phyloP scores from a whole-genome alignment of 2,113 vertebrate species.

The Sinocyclocheilus grahami region DNA sequence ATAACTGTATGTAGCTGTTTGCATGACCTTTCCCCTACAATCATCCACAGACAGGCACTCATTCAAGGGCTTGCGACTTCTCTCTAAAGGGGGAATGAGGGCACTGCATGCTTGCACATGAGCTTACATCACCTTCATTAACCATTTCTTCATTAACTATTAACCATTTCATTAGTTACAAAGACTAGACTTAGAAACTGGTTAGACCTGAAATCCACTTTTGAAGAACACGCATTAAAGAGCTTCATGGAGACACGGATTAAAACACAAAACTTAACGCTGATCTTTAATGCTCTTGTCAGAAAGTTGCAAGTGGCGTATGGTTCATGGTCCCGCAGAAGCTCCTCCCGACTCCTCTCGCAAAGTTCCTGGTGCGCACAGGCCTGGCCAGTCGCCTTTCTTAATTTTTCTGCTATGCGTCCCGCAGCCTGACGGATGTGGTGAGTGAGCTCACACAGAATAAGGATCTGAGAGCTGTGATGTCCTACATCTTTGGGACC shows the following conservation, averaged over 20 bases:
- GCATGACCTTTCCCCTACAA: not conserved
- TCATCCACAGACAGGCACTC: not conserved
- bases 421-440: conserved; percentile 80
- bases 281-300: conserved; percentile 37
- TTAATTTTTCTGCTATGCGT: conserved; percentile 74
- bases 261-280: conserved; percentile 35
- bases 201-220: not conserved
- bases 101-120: not conserved
- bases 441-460: conserved; percentile 79
- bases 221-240: not conserved
- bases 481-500: conserved; percentile 87
- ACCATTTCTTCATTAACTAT: too few species aligned
- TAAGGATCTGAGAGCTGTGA: conserved; percentile 78
- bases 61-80: not conserved
- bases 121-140: not conserved
- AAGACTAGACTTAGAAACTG: not conserved
- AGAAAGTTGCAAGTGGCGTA: conserved; percentile 60
- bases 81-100: not conserved
- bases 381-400: conserved; percentile 75
- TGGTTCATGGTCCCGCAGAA: conserved; percentile 74
- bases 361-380: conserved; percentile 68
- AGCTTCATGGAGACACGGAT: too few species aligned
- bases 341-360: conserved; percentile 70
- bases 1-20: not conserved
- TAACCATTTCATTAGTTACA: not conserved